phyloP scores from a whole-genome alignment of 1,140 invertebrate genomes.

The Coenobita brevimanus region DNA sequence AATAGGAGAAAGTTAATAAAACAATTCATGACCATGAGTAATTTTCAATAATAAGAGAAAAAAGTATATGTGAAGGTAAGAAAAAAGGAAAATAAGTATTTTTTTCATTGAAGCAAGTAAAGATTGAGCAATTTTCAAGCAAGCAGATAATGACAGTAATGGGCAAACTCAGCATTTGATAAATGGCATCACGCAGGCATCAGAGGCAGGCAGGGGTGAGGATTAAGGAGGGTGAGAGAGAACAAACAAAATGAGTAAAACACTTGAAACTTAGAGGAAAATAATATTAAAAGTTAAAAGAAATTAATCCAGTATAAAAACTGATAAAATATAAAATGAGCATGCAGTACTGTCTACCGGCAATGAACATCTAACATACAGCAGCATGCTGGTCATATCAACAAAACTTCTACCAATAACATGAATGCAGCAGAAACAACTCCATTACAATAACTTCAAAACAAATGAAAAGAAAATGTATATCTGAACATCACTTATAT shows the following conservation, averaged over 20 bases:
- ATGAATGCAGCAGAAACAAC: no score
- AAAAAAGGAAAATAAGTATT: not conserved
- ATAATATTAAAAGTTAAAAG: not conserved
- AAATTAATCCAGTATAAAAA: not conserved
- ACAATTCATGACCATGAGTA: not conserved
- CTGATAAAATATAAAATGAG: not conserved
- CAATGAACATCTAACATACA: constrained; percentile 18
- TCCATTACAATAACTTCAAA: no score
- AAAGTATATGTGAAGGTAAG: no score
- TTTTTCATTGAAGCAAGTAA: constrained; percentile 47
- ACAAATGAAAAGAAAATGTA: no score
- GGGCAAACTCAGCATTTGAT: constrained; percentile 49
- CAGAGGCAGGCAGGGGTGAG: constrained; percentile 53
- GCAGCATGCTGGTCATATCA: constrained; percentile 21
- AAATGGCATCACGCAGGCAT: constrained; percentile 62
- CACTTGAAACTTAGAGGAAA: not conserved
- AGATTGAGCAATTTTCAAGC: constrained; percentile 57
- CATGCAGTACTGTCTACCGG: constrained; percentile 21
- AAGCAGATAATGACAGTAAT: constrained; percentile 52
- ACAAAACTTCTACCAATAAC: not conserved
- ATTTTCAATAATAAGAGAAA: not conserved
- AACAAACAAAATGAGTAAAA: constrained; percentile 31
- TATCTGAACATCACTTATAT: no score
- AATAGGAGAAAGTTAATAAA: not conserved
- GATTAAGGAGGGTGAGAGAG: constrained; percentile 36